Percentiles rank a stretch among this genome's conserved stretches.
phyloP scores from a whole-genome alignment of 2,888 invertebrate species.

The Platypus cylindrus region DNA sequence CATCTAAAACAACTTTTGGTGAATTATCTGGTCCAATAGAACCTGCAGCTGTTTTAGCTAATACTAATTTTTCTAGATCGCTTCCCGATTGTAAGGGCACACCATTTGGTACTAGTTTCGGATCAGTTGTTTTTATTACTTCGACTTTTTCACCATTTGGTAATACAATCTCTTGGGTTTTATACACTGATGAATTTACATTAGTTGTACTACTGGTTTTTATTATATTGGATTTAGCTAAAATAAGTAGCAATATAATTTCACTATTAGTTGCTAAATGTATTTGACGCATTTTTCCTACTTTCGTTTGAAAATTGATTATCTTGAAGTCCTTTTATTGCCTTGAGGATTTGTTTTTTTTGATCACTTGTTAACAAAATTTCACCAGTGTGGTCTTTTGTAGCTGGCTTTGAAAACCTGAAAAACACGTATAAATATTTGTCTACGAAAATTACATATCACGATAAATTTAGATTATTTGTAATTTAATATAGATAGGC shows the following conservation, averaged over 20 bases:
- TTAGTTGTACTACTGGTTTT: slow-evolving; percentile 14
- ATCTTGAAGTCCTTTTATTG: slow-evolving; percentile 17
- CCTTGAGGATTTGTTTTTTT: slow-evolving; percentile 54
- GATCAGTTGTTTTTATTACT: slow-evolving; percentile 49
- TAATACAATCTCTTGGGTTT: slow-evolving; percentile 28
- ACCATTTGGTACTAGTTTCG: slow-evolving; percentile 44
- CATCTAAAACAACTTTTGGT: slow-evolving; percentile 56
- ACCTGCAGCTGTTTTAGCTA: slow-evolving; percentile 38
- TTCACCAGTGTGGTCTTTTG: too few relatives aligned
- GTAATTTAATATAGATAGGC: too few relatives aligned
- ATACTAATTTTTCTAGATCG: slow-evolving; percentile 28
- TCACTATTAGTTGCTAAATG: too few relatives aligned
- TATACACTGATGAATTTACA: slow-evolving; percentile 13
- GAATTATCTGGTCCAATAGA: too few relatives aligned
- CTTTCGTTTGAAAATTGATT: too few relatives aligned
- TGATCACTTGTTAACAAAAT: slow-evolving; percentile 59
- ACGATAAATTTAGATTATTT: too few relatives aligned
- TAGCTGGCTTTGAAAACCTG: slow-evolving; percentile 17
- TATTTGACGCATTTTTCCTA: too few relatives aligned
- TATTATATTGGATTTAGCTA: too few relatives aligned
- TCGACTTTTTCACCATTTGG: slow-evolving; percentile 32
- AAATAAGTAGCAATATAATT: too few relatives aligned
- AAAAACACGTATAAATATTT: too few relatives aligned
- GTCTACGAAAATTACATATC: too few relatives aligned
- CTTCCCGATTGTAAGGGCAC: slow-evolving; percentile 35